Evolutionary conservation across 2,888 invertebrate genomes (phyloP), one percentile per base, ranked within the genome.

Genomic region (Sinhomidia bicolor): DNA sequence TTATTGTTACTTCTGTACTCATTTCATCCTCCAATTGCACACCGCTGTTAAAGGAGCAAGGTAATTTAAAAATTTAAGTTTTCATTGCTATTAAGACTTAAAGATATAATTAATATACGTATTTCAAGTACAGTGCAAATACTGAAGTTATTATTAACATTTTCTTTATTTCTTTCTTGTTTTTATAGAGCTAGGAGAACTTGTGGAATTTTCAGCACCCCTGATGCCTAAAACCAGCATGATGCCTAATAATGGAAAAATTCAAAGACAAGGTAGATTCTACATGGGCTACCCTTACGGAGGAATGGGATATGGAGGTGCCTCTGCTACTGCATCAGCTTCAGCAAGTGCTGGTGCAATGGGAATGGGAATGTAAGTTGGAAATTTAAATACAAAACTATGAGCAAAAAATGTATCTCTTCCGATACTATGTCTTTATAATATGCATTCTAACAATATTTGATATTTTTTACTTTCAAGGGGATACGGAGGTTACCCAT

Each of bases 291-390:
- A 79, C 7, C 41, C 41, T 23, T 17, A 3, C 1, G 81, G 81
- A 36, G 81, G 81, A 80, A 12, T 54, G 32, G 71, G 82, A 32
- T n/a, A 6, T 12, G 68, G 20, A 44, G 32, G 68, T n/a, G 68
- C 82, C 23, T 14, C 29, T 3, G 57, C 80, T 1, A n/a, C 82
- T 14, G 82, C 82, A 17, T 68, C 82, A 0, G 82, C 82, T 71
- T 51, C 82, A 20, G 82, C 82, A 14, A 68, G 82, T 54, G 44
- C 51, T 41, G 62, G 62, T 47, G 65, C 65, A 44, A 12, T 80
- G 41, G 80, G 81, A 44, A 12, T 80, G 41, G 80, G 60, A 57
- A 80, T 36, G 80, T 51, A 17, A 57, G 62, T 32, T 32, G 23
- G 23, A 20, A 60, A 10, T 4, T 23, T 23, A 26, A 26, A 60